phyloP scores from a whole-genome alignment of 2,888 invertebrate genomes.

The Platypus cylindrus region DNA sequence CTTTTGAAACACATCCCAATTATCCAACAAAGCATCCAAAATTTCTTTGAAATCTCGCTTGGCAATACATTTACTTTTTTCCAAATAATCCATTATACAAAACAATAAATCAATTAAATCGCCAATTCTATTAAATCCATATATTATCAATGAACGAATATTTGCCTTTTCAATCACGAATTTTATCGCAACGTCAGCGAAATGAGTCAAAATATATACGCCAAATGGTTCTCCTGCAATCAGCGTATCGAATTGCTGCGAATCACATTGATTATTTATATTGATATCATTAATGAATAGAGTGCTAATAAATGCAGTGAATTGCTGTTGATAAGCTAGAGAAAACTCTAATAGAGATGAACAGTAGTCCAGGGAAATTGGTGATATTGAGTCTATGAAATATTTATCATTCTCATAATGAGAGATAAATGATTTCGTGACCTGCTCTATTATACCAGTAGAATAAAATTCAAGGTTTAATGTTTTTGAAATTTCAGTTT shows the following conservation, averaged over 20 bases:
- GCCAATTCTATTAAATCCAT: too few species aligned
- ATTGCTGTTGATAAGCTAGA: slow-evolving; percentile 19
- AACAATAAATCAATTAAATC: too few species aligned
- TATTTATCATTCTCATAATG: slow-evolving; percentile 13
- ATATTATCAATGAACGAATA: too few species aligned
- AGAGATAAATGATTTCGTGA: too few species aligned
- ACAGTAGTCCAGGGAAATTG: slow-evolving; percentile 19
- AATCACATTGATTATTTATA: too few species aligned
- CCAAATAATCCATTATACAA: too few species aligned
- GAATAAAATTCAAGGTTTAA: slow-evolving; percentile 8
- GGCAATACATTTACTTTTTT: slow-evolving; percentile 15
- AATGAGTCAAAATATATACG: slow-evolving; percentile 23
- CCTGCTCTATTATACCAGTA: slow-evolving; percentile 10
- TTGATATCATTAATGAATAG: too few species aligned
- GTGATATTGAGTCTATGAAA: slow-evolving; percentile 17
- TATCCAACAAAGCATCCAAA: slow-evolving; percentile 14
- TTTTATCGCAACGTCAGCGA: slow-evolving; percentile 22
- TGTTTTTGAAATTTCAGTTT: slow-evolving; percentile 3
- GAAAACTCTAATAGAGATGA: slow-evolving; percentile 20
- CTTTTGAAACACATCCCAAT: slow-evolving; percentile 20
- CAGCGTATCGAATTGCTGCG: too few species aligned
- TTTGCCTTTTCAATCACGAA: slow-evolving; percentile 21
- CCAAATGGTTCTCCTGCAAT: too few species aligned
- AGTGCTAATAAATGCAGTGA: slow-evolving; percentile 18
- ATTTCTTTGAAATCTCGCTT: slow-evolving; percentile 12